These are phyloP conservation scores for Ambastaia sidthimunki DNA, from an alignment of 2,797 vertebrate genomes.

Conservation along the genomic window DNA sequence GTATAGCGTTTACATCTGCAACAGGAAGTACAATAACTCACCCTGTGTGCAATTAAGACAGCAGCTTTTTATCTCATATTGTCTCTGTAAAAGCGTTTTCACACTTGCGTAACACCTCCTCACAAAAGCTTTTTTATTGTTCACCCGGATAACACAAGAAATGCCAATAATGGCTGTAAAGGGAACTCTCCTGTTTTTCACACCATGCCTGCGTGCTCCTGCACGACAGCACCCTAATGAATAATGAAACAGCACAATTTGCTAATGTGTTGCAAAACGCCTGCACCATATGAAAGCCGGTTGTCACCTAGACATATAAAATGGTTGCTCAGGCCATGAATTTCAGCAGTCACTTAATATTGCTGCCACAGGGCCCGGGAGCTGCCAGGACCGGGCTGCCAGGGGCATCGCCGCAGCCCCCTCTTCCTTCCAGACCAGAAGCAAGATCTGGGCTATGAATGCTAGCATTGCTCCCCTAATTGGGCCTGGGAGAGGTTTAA, in stretches of 20 bases:
- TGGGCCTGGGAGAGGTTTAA: conserved; percentile 92
- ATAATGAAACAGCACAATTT: conserved; percentile 58
- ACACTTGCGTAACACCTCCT: conserved; percentile 25
- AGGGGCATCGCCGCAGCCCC: conserved; percentile 79
- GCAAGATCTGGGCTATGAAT: conserved; percentile 88
- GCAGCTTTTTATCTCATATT: background rate
- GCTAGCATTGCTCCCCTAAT: conserved; percentile 91
- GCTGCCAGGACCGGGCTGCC: conserved; percentile 83
- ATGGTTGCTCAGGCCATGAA: conserved; percentile 83
- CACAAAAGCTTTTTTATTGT: background rate
- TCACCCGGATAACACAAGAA: background rate
- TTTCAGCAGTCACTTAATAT: conserved; percentile 91
- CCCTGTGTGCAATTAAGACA: background rate
- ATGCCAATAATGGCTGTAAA: background rate
- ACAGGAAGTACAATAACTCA: background rate
- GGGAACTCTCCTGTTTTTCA: conserved; percentile 76
- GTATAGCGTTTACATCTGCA: too few relatives aligned
- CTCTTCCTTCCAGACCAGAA: conserved; percentile 53
- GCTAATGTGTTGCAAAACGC: conserved; percentile 57
- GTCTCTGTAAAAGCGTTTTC: background rate
- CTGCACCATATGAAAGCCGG: conserved; percentile 78
- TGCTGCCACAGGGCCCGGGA: conserved; percentile 83
- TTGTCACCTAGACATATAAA: conserved; percentile 89
- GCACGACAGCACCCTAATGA: conserved; percentile 48
- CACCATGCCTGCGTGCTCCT: conserved; percentile 17